These are phyloP conservation scores for Arrhamphus sclerolepis DNA, from an alignment of 2,797 vertebrate genomes.

Conservation along the genomic window DNA sequence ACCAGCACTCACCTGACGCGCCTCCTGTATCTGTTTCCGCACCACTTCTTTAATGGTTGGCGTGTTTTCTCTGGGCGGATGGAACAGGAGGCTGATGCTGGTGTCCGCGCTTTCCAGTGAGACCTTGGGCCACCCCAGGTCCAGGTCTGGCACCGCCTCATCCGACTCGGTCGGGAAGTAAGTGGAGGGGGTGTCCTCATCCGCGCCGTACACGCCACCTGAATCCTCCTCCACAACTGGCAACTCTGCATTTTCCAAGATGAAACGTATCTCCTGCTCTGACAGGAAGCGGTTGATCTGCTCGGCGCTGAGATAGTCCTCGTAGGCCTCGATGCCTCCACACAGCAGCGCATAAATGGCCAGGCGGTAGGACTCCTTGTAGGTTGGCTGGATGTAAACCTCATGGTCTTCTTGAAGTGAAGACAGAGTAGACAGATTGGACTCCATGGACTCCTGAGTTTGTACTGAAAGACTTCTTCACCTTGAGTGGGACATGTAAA, in stretches of 20 bases:
- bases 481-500: conserved; percentile 25
- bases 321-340: conserved; percentile 86
- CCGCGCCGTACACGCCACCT: conserved; percentile 46
- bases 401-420: conserved; percentile 80
- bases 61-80: conserved; percentile 86
- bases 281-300: conserved; percentile 87
- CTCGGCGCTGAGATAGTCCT: conserved; percentile 87
- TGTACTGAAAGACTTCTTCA: conserved; percentile 16
- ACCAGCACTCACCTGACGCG: conserved; percentile 84
- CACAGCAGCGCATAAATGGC: conserved; percentile 89
- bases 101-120: conserved; percentile 78
- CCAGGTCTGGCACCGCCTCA: conserved; percentile 89
- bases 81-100: conserved; percentile 89
- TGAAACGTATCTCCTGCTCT: conserved; percentile 86
- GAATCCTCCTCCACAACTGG: conserved; percentile 52
- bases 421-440: conserved; percentile 82
- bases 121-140: conserved; percentile 89
- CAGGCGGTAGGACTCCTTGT: conserved; percentile 89
- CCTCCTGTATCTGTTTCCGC: conserved; percentile 88
- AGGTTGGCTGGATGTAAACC: conserved; percentile 87
- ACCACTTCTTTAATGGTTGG: conserved; percentile 91
- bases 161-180: conserved; percentile 91
- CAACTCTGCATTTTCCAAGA: conserved; percentile 83
- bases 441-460: conserved; percentile 79
- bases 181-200: conserved; percentile 81